Evolutionary conservation across 2,888 invertebrate genomes (phyloP), one percentile per base, ranked within the genome.

Genomic region (Drosophila atripex): DNA sequence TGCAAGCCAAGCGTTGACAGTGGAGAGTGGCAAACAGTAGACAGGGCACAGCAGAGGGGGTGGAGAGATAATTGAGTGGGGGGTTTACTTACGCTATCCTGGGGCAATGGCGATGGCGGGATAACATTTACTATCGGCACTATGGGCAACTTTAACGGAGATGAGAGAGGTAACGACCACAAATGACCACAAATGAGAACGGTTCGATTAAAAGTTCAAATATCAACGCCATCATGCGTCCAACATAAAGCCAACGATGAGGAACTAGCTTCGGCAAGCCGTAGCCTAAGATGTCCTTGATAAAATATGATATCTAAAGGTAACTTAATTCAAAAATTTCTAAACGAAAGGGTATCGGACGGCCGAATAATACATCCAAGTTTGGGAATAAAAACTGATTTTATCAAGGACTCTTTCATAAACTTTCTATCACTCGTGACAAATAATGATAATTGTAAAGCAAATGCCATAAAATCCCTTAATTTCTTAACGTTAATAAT

Each of bases 61-160:
- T 32, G 43, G 21, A 56, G 38, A 18, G 58, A 49, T 16, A 51
- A 45, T 57, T 66, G 57, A 69, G 43, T 53, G 30, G 56, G 65
- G 71, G 65, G 45, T 71, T 75, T 86, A 86, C 85, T 86, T 86
- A 86, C 85, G 73, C 80, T 80, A 70, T 86, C 87, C 85, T 86
- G 85, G 65, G 82, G 75, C 72, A 82, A 72, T 76, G 85, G 79
- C 73, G 83, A 76, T 75, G 88, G 77, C 76, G 88, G 84, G 70
- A 77, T 82, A 43, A 84, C 75, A 82, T 79, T 78, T 64, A 88
- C 84, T 76, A 88, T 86, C 77, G 88, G 88, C 79, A 88, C 86
- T 69, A 88, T 87, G 73, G 86, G 88, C 65, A 88, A 87, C 78
- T 88, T 78, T 77, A 63, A 69, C 70, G 53, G 56, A 80, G 84